phyloP scores from a whole-genome alignment of 2,888 invertebrate genomes.

The Brenthis hecate region DNA sequence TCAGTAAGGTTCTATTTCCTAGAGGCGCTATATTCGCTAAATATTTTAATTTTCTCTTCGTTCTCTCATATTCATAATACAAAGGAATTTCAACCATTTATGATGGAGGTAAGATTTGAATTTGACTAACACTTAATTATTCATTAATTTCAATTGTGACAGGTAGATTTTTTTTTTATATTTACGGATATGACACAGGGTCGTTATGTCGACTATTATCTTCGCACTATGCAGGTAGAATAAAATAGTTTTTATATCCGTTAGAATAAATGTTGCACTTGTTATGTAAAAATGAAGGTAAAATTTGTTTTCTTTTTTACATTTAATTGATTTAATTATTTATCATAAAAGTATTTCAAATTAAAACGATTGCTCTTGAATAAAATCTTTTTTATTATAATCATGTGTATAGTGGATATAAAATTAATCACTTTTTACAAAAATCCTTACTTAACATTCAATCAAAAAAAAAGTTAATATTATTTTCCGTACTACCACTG shows the following conservation, averaged over 20 bases:
- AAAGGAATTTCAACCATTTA: neutral
- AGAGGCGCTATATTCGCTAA: neutral
- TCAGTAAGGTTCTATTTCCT: too few relatives aligned
- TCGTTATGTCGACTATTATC: slow-evolving; percentile 64
- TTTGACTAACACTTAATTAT: neutral
- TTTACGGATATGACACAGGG: slow-evolving; percentile 62
- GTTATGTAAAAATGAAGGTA: neutral
- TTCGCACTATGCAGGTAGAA: slow-evolving; percentile 41
- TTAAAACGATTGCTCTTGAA: too few relatives aligned
- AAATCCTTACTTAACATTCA: too few relatives aligned
- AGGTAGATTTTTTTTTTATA: slow-evolving; percentile 69
- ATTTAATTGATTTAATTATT: too few relatives aligned
- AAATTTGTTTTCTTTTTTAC: neutral
- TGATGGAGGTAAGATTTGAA: neutral
- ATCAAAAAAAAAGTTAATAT: too few relatives aligned
- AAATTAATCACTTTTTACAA: too few relatives aligned
- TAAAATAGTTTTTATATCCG: slow-evolving; percentile 29
- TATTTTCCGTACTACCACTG: too few relatives aligned
- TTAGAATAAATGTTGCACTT: slow-evolving; percentile 7
- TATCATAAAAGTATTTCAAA: too few relatives aligned
- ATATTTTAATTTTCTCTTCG: slow-evolving; percentile 2
- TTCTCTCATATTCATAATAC: too few relatives aligned
- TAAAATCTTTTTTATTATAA: too few relatives aligned
- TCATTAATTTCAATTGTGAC: slow-evolving; percentile 48
- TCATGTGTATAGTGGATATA: too few relatives aligned